These are phyloP conservation scores for Unio delphinus DNA, from an alignment of 2,888 invertebrate genomes.

Conservation along the genomic window DNA sequence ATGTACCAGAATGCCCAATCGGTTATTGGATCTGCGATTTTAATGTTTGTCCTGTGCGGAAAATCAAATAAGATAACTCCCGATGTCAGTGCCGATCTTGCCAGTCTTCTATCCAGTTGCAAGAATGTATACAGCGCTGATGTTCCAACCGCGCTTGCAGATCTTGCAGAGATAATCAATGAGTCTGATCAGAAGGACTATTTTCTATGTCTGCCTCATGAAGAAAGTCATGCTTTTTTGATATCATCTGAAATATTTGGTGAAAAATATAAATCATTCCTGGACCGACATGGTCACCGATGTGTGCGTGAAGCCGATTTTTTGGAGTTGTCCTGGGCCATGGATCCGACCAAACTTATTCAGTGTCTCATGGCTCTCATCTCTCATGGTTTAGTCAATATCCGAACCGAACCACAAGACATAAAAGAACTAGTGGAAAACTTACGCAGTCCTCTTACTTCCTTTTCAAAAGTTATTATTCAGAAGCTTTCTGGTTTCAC, in stretches of 20 bases:
- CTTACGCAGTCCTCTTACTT: conserved; percentile 1
- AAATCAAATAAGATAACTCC: too few relatives aligned
- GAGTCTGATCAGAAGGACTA: neutral
- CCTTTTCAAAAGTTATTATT: conserved; percentile 3
- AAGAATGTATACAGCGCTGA: neutral
- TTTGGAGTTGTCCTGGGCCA: conserved; percentile 44
- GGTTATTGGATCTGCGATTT: too few relatives aligned
- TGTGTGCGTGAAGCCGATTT: conserved; percentile 73
- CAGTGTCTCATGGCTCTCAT: conserved; percentile 73
- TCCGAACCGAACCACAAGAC: neutral
- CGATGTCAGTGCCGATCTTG: too few relatives aligned
- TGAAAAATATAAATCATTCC: conserved; percentile 70
- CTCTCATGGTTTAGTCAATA: neutral
- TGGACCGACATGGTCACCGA: conserved; percentile 82
- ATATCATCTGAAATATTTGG: too few relatives aligned
- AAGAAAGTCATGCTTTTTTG: too few relatives aligned
- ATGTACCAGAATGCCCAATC: too few relatives aligned
- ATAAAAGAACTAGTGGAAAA: conserved; percentile 5
- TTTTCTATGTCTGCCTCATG: neutral
- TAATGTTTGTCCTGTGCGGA: too few relatives aligned
- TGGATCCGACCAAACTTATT: conserved; percentile 36
- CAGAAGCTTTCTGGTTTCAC: conserved; percentile 3
- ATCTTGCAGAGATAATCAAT: conserved; percentile 3
- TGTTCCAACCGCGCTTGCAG: conserved; percentile 6
- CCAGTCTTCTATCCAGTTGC: too few relatives aligned